Evolutionary conservation across 2,888 invertebrate genomes (phyloP).

Genomic region (Thecocarcelia acutangulata): DNA sequence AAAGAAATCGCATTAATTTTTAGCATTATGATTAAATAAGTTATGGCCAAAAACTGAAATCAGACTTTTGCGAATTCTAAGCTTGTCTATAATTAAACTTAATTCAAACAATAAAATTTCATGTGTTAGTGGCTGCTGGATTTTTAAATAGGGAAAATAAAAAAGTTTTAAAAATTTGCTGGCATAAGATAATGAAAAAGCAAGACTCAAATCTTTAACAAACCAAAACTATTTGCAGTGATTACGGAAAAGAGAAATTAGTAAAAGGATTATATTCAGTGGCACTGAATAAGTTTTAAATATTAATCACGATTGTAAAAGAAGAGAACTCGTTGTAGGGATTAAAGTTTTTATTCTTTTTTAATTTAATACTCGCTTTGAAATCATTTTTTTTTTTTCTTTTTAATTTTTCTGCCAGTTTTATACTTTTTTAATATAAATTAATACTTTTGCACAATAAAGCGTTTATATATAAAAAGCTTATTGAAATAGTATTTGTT

Average conservation of each 20-base stretch:
- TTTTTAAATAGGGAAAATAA: no score
- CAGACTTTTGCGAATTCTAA: no score
- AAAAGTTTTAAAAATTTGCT: background rate
- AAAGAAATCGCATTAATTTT: no score
- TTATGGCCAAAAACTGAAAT: no score
- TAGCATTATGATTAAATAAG: no score
- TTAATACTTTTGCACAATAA: constrained; percentile 56
- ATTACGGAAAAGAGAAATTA: background rate
- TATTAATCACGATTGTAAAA: constrained; percentile 20
- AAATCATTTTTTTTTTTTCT: background rate
- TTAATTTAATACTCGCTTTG: constrained; percentile 7
- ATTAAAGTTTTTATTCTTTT: constrained; percentile 39
- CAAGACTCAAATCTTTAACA: background rate
- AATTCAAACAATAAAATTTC: no score
- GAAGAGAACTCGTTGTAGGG: constrained; percentile 7
- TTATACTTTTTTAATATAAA: constrained; percentile 47
- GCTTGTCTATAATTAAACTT: no score
- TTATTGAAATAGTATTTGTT: no score
- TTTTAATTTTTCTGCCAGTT: constrained; percentile 9
- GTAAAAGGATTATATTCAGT: background rate
- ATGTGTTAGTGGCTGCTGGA: no score
- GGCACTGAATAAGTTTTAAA: constrained; percentile 8
- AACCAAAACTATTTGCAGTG: background rate
- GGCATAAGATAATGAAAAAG: background rate
- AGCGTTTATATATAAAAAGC: background rate